A percentile compares a stretch with the other conserved stretches of the same genome.
phyloP scores from a whole-genome alignment of 2,888 invertebrate genomes.

The Drosophila infuscata region DNA sequence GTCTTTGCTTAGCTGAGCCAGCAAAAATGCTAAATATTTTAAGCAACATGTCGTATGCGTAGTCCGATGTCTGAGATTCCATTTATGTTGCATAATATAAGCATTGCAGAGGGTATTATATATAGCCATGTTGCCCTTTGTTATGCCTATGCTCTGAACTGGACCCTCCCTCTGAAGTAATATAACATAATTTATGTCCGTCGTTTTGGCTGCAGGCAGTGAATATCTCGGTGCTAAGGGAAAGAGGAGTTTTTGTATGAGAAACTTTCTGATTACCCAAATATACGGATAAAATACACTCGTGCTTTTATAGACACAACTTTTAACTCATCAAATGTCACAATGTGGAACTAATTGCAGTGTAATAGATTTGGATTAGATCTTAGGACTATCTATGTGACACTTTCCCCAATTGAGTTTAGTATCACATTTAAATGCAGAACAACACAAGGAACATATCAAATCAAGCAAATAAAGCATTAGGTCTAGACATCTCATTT shows the following conservation, averaged over 20 bases:
- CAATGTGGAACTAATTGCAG: neutral
- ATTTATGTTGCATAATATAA: neutral
- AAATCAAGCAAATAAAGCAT: conserved; percentile 32
- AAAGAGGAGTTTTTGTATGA: neutral
- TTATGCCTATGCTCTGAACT: neutral
- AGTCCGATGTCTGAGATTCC: conserved; percentile 7
- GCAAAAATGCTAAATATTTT: conserved; percentile 1
- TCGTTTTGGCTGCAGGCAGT: neutral
- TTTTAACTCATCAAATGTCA: neutral
- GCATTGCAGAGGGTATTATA: neutral
- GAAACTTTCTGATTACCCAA: neutral
- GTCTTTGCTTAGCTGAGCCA: neutral
- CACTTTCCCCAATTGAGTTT: conserved; percentile 47
- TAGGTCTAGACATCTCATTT: conserved; percentile 46
- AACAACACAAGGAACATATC: conserved; percentile 16
- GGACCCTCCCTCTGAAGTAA: neutral
- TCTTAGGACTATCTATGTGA: neutral
- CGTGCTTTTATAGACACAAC: neutral
- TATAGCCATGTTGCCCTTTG: neutral
- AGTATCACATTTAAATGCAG: conserved; percentile 49
- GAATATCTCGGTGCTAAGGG: neutral
- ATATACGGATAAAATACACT: neutral
- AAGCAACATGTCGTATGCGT: conserved; percentile 14
- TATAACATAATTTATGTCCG: neutral
- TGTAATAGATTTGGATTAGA: neutral